Percentiles rank a stretch among this genome's conserved stretches.
These are phyloP conservation scores for Chroicocephalus ridibundus DNA, from an alignment of 2,113 vertebrate species.

Conservation along the genomic window DNA sequence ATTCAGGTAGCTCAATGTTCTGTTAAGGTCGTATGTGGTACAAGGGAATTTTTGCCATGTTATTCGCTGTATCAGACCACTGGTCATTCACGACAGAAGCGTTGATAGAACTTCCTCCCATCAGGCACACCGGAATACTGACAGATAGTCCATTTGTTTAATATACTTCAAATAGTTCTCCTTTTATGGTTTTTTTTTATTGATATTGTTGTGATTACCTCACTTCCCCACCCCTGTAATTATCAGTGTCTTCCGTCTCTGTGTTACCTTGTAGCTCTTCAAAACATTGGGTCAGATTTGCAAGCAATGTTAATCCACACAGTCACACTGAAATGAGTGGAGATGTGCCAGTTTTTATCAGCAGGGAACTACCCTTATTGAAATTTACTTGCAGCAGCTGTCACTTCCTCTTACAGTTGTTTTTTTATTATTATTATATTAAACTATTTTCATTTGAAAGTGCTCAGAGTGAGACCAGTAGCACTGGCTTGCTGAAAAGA, in stretches of 20 bases:
- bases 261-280: background rate
- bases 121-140: background rate
- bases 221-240: background rate
- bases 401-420: slow-evolving; percentile 39
- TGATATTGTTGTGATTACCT: background rate
- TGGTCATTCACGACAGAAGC: background rate
- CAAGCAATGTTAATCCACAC: background rate
- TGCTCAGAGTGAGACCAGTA: slow-evolving; percentile 39
- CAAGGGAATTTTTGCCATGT: background rate
- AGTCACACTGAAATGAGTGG: slow-evolving; percentile 1
- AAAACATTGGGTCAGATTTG: background rate
- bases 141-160: background rate
- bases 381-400: slow-evolving; percentile 48
- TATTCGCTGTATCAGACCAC: background rate
- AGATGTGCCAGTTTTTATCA: slow-evolving; percentile 52
- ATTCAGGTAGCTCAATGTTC: background rate
- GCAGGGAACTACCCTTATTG: slow-evolving; percentile 29
- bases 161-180: background rate
- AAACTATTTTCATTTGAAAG: slow-evolving; percentile 23
- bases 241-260: background rate
- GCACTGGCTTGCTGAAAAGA: slow-evolving; percentile 25
- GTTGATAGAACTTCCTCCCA: background rate
- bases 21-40: background rate
- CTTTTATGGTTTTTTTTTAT: background rate
- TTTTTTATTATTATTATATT: slow-evolving; percentile 19